Evolutionary conservation across 2,797 vertebrate species (phyloP).

Genomic region (Distichodus sexfasciatus): DNA sequence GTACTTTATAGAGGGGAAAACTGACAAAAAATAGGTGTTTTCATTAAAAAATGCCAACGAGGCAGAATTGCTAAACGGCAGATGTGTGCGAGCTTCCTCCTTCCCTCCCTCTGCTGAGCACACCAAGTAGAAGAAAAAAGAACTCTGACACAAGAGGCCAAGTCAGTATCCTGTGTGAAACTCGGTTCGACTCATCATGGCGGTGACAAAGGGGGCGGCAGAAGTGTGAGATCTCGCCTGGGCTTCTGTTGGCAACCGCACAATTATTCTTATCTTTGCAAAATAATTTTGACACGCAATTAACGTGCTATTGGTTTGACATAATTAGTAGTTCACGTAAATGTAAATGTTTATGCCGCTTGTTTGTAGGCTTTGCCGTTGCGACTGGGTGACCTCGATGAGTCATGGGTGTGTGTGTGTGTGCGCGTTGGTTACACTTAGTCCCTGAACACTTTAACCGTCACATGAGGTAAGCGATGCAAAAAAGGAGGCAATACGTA

Average conservation of each 20-base stretch:
- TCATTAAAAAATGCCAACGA: background rate
- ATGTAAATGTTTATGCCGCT: background rate
- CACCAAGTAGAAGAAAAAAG: constrained; percentile 48
- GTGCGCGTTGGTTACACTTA: constrained; percentile 12
- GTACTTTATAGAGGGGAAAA: too few species aligned
- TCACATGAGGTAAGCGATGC: constrained; percentile 17
- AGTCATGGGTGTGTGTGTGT: too few species aligned
- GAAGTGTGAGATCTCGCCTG: too few species aligned
- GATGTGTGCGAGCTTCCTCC: constrained; percentile 24
- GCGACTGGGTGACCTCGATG: background rate
- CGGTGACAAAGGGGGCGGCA: constrained; percentile 40
- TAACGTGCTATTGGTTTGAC: too few species aligned
- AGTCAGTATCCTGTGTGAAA: constrained; percentile 65
- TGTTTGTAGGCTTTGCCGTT: too few species aligned
- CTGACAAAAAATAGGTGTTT: background rate
- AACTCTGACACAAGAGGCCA: constrained; percentile 58
- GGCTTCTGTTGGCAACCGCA: too few species aligned
- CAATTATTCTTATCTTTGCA: too few species aligned
- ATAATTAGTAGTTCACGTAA: too few species aligned
- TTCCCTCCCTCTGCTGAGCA: constrained; percentile 49
- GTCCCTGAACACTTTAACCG: background rate
- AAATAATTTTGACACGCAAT: too few species aligned
- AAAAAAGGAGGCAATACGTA: constrained; percentile 72
- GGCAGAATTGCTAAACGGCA: background rate
- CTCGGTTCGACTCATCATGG: constrained; percentile 28